Evolutionary conservation across 2,113 vertebrate genomes (phyloP).

Genomic region (Ondatra zibethicus): DNA sequence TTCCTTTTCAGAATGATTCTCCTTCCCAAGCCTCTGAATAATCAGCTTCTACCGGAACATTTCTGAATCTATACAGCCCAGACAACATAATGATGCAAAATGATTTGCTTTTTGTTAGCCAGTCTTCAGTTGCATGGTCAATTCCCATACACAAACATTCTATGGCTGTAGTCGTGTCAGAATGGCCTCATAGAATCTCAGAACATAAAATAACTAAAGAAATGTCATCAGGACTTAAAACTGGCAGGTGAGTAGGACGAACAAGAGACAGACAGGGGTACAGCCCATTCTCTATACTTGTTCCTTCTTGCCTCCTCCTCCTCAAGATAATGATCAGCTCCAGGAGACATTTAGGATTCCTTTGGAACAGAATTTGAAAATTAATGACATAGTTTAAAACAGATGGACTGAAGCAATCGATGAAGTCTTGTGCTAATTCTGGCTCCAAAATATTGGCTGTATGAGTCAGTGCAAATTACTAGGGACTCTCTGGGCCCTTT

Average conservation of each 20-base stretch:
- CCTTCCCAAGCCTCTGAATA: constrained; percentile 84
- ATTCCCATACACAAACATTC: constrained; percentile 20
- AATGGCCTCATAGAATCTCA: constrained; percentile 7
- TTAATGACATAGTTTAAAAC: constrained; percentile 57
- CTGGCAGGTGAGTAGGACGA: not conserved
- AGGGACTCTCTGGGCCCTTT: constrained; percentile 41
- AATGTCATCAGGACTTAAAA: not conserved
- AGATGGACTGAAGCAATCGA: constrained; percentile 59
- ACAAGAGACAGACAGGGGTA: not conserved
- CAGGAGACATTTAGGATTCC: constrained; percentile 46
- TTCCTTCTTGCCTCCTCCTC: not conserved
- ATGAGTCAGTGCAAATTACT: constrained; percentile 59
- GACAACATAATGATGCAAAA: constrained; percentile 73
- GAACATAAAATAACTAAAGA: constrained; percentile 17
- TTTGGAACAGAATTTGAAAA: constrained; percentile 67
- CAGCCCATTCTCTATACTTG: not conserved
- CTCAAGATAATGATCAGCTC: constrained; percentile 53
- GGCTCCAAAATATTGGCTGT: constrained; percentile 45
- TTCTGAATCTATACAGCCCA: constrained; percentile 80
- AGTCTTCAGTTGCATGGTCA: constrained; percentile 42
- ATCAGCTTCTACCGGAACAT: constrained; percentile 79
- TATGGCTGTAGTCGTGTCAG: constrained; percentile 33
- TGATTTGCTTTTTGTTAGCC: constrained; percentile 69
- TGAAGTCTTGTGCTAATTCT: constrained; percentile 57
- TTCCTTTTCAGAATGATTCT: constrained; percentile 75